A percentile compares a stretch with the other conserved stretches of the same genome.
Conservation (phyloP, 2,888 invertebrate species). For the Scrobipalpa costella region DNA sequence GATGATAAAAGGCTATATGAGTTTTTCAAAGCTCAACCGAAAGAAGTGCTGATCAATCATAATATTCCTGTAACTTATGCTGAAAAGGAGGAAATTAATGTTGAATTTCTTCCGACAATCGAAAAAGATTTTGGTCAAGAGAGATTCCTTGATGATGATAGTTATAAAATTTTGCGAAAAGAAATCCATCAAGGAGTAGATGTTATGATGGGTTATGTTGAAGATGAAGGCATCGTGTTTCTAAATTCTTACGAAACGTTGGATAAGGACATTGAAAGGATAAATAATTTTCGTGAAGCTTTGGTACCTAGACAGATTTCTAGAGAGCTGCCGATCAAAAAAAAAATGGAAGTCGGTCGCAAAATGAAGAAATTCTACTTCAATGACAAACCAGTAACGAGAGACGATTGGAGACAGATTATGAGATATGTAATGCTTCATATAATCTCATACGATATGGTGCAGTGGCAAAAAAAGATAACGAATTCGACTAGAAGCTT, state of each 20-base stretch:
- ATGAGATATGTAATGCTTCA: slow-evolving; percentile 42
- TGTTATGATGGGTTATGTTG: slow-evolving; percentile 85
- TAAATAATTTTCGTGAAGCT: slow-evolving; percentile 41
- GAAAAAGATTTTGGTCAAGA: slow-evolving; percentile 57
- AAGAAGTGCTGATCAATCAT: slow-evolving; percentile 42
- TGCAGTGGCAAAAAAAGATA: slow-evolving; percentile 41
- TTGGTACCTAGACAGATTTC: slow-evolving; percentile 50
- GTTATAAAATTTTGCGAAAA: slow-evolving; percentile 57
- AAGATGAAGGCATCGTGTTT: slow-evolving; percentile 85
- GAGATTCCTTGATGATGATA: slow-evolving; percentile 53
- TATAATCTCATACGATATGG: slow-evolving; percentile 44
- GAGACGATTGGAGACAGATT: slow-evolving; percentile 42
- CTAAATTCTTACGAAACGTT: slow-evolving; percentile 40
- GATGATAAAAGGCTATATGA: slow-evolving; percentile 52
- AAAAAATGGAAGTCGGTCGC: slow-evolving; percentile 50
- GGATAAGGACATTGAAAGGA: slow-evolving; percentile 40
- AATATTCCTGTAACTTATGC: slow-evolving; percentile 40
- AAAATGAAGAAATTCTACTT: slow-evolving; percentile 51
- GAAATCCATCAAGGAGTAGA: slow-evolving; percentile 79
- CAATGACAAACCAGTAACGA: slow-evolving; percentile 40
- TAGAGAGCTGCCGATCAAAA: slow-evolving; percentile 41
- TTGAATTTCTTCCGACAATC: slow-evolving; percentile 19
- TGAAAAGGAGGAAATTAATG: slow-evolving; percentile 27
- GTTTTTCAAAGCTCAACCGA: slow-evolving; percentile 54
- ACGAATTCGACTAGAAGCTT: slow-evolving; percentile 43